A percentile compares a stretch with the other conserved stretches of the same genome.
These are phyloP conservation scores for Acrobasis consociella DNA, from an alignment of 2,888 invertebrate species.

Conservation along the genomic window DNA sequence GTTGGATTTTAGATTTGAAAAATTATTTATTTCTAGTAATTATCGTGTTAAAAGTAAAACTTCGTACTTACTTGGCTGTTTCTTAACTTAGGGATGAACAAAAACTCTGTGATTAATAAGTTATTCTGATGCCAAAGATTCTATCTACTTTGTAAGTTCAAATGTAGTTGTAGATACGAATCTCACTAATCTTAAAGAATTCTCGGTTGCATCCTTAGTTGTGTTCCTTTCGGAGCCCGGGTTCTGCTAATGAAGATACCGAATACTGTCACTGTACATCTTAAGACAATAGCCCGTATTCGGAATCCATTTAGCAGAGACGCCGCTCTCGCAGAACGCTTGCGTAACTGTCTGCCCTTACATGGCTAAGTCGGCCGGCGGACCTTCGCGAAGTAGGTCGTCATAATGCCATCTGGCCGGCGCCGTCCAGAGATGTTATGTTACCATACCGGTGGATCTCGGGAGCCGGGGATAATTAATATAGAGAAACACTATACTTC, in stretches of 20 bases:
- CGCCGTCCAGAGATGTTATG: slow-evolving; percentile 20
- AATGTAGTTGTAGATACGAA: no score
- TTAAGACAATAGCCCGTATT: slow-evolving; percentile 23
- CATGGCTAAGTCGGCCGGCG: slow-evolving; percentile 63
- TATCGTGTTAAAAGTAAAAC: no score
- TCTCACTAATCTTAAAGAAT: no score
- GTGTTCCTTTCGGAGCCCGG: neutral
- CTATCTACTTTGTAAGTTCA: no score
- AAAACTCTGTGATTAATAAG: no score
- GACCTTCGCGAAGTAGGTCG: slow-evolving; percentile 79
- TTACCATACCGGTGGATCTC: slow-evolving; percentile 15
- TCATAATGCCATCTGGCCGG: slow-evolving; percentile 74
- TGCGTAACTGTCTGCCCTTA: slow-evolving; percentile 72
- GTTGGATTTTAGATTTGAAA: no score
- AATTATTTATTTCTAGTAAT: no score
- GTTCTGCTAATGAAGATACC: neutral
- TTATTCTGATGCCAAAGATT: no score
- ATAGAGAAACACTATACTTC: neutral
- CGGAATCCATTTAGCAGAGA: slow-evolving; percentile 21
- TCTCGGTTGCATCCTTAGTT: no score
- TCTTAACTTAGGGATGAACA: no score
- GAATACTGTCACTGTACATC: neutral
- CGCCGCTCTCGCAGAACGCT: slow-evolving; percentile 31
- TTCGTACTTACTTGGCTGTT: no score
- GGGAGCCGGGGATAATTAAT: neutral